Percentiles rank a stretch among this genome's conserved stretches.
Evolutionary conservation across 2,888 invertebrate species (phyloP).

Genomic region (Cephalotes varians): DNA sequence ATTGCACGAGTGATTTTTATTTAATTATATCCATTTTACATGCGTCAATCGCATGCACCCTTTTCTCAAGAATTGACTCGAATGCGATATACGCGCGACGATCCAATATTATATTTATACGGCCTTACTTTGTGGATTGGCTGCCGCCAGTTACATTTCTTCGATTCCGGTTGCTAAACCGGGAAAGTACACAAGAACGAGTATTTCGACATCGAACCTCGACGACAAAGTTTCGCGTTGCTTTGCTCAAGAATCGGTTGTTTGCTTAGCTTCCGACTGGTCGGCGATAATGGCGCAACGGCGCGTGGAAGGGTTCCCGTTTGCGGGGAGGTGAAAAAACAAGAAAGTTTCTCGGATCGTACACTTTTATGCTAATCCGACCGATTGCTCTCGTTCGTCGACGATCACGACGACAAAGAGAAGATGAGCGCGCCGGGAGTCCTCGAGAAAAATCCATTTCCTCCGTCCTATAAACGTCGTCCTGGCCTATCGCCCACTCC

Average conservation of each 20-base stretch:
- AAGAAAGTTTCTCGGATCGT: constrained; percentile 2
- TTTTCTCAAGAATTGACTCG: neutral
- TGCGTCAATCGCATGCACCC: neutral
- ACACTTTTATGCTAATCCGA: constrained; percentile 27
- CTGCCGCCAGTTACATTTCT: neutral
- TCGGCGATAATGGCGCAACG: neutral
- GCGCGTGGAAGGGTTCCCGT: neutral
- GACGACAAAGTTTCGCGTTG: neutral
- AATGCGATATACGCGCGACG: neutral
- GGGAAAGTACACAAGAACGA: neutral
- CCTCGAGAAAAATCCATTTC: constrained; percentile 6
- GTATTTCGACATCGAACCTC: neutral
- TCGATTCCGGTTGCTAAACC: neutral
- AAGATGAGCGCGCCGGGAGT: neutral
- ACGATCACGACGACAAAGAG: neutral
- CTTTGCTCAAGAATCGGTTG: constrained; percentile 16
- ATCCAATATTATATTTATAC: constrained; percentile 14
- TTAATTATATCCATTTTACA: neutral
- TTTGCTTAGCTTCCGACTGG: neutral
- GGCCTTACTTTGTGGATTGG: neutral
- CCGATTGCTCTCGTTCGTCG: constrained; percentile 1
- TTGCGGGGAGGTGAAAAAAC: constrained; percentile 25
- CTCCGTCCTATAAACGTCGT: neutral
- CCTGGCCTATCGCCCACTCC: neutral
- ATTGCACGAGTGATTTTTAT: neutral